Conservation (phyloP, 2,113 vertebrate species). For the Todiramphus saurophagus region DNA sequence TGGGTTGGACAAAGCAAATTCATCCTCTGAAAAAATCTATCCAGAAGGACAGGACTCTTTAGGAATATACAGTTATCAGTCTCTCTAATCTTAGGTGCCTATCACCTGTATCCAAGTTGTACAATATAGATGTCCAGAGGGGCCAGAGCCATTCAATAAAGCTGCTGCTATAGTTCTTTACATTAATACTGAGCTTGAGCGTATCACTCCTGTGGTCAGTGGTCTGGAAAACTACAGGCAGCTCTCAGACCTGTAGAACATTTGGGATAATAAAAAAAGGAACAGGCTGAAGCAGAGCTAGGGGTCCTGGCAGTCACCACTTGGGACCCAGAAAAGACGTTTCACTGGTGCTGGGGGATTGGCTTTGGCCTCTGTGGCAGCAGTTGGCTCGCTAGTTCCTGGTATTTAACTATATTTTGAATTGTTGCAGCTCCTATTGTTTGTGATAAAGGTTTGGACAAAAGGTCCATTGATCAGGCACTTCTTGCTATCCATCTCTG, state of each 20-base stretch:
- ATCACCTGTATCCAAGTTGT: conserved; percentile 37
- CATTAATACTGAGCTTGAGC: conserved; percentile 39
- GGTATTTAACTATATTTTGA: background rate
- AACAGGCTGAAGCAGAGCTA: background rate
- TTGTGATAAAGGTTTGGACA: conserved; percentile 28
- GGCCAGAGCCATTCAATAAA: conserved; percentile 28
- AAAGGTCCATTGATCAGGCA: conserved; percentile 33
- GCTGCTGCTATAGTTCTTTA: conserved; percentile 26
- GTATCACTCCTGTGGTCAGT: background rate
- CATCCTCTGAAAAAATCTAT: conserved; percentile 51
- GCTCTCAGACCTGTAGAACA: background rate
- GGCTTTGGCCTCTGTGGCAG: background rate
- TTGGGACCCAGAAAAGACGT: background rate
- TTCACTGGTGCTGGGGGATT: background rate
- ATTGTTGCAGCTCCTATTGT: background rate
- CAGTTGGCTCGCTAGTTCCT: background rate
- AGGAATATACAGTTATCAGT: conserved; percentile 35
- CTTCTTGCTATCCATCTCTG: conserved; percentile 3
- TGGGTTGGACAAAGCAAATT: conserved; percentile 26
- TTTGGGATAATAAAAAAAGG: background rate
- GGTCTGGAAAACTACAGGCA: background rate
- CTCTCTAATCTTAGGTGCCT: conserved; percentile 53
- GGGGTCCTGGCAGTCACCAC: background rate
- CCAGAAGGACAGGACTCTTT: conserved; percentile 18
- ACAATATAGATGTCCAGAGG: conserved; percentile 47